Percentiles rank a stretch among this genome's conserved stretches.
These are phyloP conservation scores for Aleiodes sp. DNA, from an alignment of 1,140 invertebrate genomes.

Conservation along the genomic window DNA sequence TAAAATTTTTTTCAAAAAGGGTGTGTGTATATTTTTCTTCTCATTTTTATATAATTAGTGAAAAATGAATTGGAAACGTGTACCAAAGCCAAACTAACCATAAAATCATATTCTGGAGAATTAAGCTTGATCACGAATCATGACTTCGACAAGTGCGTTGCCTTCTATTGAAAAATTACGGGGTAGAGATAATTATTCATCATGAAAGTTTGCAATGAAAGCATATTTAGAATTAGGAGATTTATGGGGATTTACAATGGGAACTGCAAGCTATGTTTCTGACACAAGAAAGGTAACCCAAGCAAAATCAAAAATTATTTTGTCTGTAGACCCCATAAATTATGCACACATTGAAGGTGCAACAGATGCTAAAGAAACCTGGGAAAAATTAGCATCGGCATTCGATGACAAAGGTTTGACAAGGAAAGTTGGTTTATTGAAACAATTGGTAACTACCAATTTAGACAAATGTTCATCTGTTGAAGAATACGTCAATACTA, in stretches of 20 bases:
- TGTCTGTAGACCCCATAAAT: constrained; percentile 50
- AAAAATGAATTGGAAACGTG: no score
- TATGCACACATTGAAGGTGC: constrained; percentile 47
- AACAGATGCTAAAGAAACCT: constrained; percentile 39
- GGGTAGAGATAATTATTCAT: constrained; percentile 49
- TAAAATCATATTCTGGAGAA: no score
- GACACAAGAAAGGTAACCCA: constrained; percentile 42
- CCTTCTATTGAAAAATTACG: constrained; percentile 43
- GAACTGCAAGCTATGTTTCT: constrained; percentile 34
- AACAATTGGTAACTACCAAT: constrained; percentile 44
- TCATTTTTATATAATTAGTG: no score
- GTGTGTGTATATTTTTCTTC: no score
- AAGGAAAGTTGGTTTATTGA: constrained; percentile 50
- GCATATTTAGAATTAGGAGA: constrained; percentile 50
- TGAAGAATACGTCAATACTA: constrained; percentile 53
- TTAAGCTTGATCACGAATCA: background rate
- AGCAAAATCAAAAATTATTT: constrained; percentile 46
- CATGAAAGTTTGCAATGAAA: constrained; percentile 51
- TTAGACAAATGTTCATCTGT: constrained; percentile 46
- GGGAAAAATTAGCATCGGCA: constrained; percentile 43
- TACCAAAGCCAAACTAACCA: no score
- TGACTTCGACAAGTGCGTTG: constrained; percentile 13
- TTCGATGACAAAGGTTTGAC: constrained; percentile 54
- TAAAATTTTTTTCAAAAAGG: no score
- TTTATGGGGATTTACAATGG: constrained; percentile 43